These are phyloP conservation scores for Orthosia incerta DNA, from an alignment of 2,888 invertebrate genomes.

Conservation along the genomic window DNA sequence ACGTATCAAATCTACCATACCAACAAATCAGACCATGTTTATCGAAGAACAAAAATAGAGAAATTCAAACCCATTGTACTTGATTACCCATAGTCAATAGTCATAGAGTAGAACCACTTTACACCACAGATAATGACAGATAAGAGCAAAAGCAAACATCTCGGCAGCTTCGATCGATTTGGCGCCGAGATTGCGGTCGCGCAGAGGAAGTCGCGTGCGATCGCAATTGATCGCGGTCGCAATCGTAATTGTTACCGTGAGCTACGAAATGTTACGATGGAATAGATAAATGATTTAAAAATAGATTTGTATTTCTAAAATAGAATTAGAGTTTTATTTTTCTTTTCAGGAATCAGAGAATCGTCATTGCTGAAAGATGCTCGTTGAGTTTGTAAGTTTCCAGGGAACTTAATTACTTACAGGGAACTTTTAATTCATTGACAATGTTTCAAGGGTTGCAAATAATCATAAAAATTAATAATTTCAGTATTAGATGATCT, in stretches of 20 bases:
- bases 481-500: too few relatives aligned
- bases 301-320: constrained; percentile 4
- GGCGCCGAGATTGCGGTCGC: constrained; percentile 69
- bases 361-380: neutral
- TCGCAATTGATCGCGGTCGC: constrained; percentile 72
- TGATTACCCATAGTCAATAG: constrained; percentile 63
- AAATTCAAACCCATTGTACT: constrained; percentile 52
- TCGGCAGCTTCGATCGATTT: constrained; percentile 68
- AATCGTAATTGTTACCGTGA: constrained; percentile 71
- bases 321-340: neutral
- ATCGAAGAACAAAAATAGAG: constrained; percentile 20
- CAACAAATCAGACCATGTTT: constrained; percentile 6
- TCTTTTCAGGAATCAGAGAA: neutral
- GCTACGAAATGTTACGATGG: constrained; percentile 60
- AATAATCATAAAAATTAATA: too few relatives aligned
- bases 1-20: constrained; percentile 14
- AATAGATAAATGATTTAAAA: constrained; percentile 37
- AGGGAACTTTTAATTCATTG: too few relatives aligned
- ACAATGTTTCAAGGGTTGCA: too few relatives aligned
- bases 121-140: constrained; percentile 70
- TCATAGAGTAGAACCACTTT: constrained; percentile 64
- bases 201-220: constrained; percentile 85
- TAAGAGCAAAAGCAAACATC: constrained; percentile 71
- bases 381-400: too few relatives aligned
- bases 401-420: too few relatives aligned